These are phyloP conservation scores for Pilophorus perplexus DNA, from an alignment of 2,888 invertebrate species.

Conservation along the genomic window DNA sequence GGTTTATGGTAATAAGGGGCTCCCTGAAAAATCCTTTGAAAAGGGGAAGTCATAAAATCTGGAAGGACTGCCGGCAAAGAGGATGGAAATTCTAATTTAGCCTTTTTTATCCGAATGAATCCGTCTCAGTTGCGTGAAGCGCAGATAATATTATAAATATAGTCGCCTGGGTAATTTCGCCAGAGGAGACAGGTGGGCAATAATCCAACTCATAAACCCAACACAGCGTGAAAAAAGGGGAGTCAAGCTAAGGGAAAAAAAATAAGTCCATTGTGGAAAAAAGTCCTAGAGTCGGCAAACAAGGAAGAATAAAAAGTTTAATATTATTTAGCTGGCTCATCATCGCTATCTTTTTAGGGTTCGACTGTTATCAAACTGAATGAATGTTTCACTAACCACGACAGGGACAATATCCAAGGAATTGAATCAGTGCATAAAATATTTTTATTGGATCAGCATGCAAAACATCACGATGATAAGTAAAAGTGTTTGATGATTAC, in stretches of 20 bases:
- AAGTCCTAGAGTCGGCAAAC: constrained; percentile 8
- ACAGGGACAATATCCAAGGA: too few relatives aligned
- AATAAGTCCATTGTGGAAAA: neutral
- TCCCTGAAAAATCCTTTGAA: too few relatives aligned
- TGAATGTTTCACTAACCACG: too few relatives aligned
- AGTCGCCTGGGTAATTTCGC: constrained; percentile 13
- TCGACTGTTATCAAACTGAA: too few relatives aligned
- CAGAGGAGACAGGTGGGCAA: constrained; percentile 11
- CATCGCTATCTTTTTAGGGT: too few relatives aligned
- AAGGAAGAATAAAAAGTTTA: neutral
- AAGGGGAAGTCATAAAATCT: too few relatives aligned
- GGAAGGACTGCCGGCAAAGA: too few relatives aligned
- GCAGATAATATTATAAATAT: constrained; percentile 1
- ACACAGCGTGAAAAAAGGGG: neutral
- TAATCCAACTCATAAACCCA: constrained; percentile 16
- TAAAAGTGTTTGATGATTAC: too few relatives aligned
- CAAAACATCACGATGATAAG: too few relatives aligned
- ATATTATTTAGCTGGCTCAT: constrained; percentile 8
- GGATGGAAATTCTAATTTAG: neutral
- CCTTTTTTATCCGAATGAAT: neutral
- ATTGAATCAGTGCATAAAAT: too few relatives aligned
- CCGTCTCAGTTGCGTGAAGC: neutral
- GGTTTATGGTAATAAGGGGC: too few relatives aligned
- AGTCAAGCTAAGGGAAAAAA: neutral
- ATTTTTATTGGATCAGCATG: too few relatives aligned